Conservation (phyloP, 2,113 vertebrate genomes). For the Vulpes vulpes region DNA sequence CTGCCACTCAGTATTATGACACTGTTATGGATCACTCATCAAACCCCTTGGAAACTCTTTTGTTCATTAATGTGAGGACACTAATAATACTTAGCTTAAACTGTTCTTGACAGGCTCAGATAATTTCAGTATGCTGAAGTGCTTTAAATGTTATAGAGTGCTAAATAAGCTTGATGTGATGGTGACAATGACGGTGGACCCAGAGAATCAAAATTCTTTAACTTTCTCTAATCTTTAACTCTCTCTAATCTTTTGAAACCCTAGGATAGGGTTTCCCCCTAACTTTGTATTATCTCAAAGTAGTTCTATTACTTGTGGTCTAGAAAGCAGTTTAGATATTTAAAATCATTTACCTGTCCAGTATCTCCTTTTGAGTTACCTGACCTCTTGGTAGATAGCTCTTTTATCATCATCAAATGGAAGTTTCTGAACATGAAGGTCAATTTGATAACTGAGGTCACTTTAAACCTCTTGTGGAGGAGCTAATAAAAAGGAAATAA, state of each 20-base stretch:
- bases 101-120: not conserved
- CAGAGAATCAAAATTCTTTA: constrained; percentile 47
- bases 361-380: not conserved
- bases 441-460: not conserved
- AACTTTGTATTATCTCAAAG: not conserved
- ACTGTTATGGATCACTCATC: not conserved
- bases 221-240: not conserved
- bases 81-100: not conserved
- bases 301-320: not conserved
- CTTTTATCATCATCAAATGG: not conserved
- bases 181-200: not conserved
- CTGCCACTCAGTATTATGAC: not conserved
- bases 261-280: not conserved
- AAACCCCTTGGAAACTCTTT: not conserved
- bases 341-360: not conserved
- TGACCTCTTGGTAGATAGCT: not conserved
- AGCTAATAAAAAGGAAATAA: not conserved
- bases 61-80: not conserved
- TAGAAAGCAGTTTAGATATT: not conserved
- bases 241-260: not conserved
- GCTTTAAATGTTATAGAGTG: not conserved
- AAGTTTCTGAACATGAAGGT: not conserved
- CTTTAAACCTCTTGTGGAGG: not conserved
- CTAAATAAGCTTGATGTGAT: not conserved
- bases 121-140: not conserved